Conservation (phyloP, 2,888 invertebrate species). For the Hyposoter dolosus region DNA sequence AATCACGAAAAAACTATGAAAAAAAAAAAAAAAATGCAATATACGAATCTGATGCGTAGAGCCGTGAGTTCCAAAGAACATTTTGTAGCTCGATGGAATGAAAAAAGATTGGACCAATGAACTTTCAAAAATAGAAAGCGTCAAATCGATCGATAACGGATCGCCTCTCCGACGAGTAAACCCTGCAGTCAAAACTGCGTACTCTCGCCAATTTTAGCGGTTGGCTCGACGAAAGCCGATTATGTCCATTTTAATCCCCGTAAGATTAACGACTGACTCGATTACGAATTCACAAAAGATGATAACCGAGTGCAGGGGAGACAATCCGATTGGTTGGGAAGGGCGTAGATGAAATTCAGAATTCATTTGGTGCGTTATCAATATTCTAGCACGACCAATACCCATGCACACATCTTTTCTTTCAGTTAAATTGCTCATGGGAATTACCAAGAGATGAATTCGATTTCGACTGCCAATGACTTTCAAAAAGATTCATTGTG, state of each 20-base stretch:
- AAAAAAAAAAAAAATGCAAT: background rate
- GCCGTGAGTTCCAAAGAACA: background rate
- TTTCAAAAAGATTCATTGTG: slow-evolving; percentile 37
- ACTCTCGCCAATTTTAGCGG: slow-evolving; percentile 66
- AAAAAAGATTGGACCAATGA: slow-evolving; percentile 15
- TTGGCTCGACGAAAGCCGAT: slow-evolving; percentile 71
- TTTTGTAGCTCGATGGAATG: background rate
- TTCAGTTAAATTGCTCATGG: slow-evolving; percentile 47
- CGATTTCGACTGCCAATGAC: slow-evolving; percentile 36
- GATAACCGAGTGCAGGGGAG: slow-evolving; percentile 64
- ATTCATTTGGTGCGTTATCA: slow-evolving; percentile 55
- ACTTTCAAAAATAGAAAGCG: slow-evolving; percentile 27
- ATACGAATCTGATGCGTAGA: background rate
- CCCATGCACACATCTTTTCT: slow-evolving; percentile 40
- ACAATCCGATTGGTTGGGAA: slow-evolving; percentile 4
- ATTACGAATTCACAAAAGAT: slow-evolving; percentile 72
- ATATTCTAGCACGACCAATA: slow-evolving; percentile 20
- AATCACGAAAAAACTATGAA: background rate
- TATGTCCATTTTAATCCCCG: slow-evolving; percentile 72
- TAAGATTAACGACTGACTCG: slow-evolving; percentile 72
- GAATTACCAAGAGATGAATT: slow-evolving; percentile 37
- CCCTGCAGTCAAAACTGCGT: slow-evolving; percentile 35
- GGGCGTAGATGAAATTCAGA: slow-evolving; percentile 51
- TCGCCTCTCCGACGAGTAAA: background rate
- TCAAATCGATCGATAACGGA: slow-evolving; percentile 35